Base-by-base conservation (phyloP, 2,797 vertebrate genomes). In the Coreius guichenoti region DNA sequence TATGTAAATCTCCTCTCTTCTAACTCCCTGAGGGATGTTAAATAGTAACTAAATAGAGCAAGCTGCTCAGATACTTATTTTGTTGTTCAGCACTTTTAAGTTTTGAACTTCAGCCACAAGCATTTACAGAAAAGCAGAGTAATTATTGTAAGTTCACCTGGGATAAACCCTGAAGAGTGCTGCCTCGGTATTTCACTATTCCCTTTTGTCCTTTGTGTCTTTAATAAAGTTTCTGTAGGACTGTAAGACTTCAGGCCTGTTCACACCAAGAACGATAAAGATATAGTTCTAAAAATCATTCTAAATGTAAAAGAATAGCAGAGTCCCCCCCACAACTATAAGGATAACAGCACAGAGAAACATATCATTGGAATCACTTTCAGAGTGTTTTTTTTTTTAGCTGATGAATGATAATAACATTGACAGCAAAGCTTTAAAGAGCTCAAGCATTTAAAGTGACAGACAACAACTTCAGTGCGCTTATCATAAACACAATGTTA, bases 11-110 rank as follows among this genome's bases (percentile, higher is more conserved):
- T 58, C 6, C 14, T 36, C 47, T 51, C 23, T 11, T 56, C 33
- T 23, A 56, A 84, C 12, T 9, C n/a, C 61, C 21, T 8, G 31
- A 58, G 26, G 49, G 21, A 61, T 61, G 5, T 68, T 79, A 78
- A 70, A 23, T 58, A 79, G 63, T n/a, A 68, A 76, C 83, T 79
- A 61, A 72, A 54, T 12, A 43, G n/a, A 43, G n/a, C 65, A 68
- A 51, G 31, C 31, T 54, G 13, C 58, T 76, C 29, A 9, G 58
- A 23, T 58, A 26, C 76, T 79, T 56, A 19, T 80, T 73, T 80
- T 51, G 54, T 51, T 80, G 29, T 43, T 85, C 76, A 73, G 83
- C 83, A 85, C 67, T 65, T 85, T 78, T 49, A 49, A 67, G 39
- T 80, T 80, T 79, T 63, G 14, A 63, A 63, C 39, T 73, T 72